phyloP scores from a whole-genome alignment of 2,888 invertebrate species.

The Ferdinandea cuprea region DNA sequence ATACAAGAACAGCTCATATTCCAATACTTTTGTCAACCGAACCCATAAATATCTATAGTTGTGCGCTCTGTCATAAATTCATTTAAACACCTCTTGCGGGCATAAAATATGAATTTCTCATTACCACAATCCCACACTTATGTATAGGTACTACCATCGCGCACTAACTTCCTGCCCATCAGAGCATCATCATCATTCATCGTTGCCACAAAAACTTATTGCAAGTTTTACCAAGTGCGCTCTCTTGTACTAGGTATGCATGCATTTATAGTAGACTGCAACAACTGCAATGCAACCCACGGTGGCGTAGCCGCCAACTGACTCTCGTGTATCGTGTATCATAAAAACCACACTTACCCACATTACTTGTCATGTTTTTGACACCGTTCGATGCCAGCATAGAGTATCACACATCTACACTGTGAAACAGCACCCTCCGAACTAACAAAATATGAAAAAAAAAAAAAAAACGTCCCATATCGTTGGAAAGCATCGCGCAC shows the following conservation, averaged over 20 bases:
- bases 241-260: not conserved
- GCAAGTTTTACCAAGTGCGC: slow-evolving; percentile 14
- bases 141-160: no score
- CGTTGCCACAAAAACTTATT: slow-evolving; percentile 59
- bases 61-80: slow-evolving; percentile 44
- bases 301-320: slow-evolving; percentile 58
- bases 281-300: slow-evolving; percentile 41
- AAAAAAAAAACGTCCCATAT: slow-evolving; percentile 45
- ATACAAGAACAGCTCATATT: no score
- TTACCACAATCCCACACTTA: slow-evolving; percentile 71
- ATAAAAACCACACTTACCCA: slow-evolving; percentile 74
- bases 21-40: slow-evolving; percentile 37
- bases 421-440: slow-evolving; percentile 49
- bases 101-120: slow-evolving; percentile 68
- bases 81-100: slow-evolving; percentile 44
- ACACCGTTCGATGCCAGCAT: slow-evolving; percentile 67
- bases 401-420: slow-evolving; percentile 31
- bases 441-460: slow-evolving; percentile 19
- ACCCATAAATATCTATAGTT: slow-evolving; percentile 47
- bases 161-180: slow-evolving; percentile 41
- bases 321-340: slow-evolving; percentile 62
- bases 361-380: slow-evolving; percentile 73
- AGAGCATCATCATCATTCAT: slow-evolving; percentile 66
- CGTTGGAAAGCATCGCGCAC: slow-evolving; percentile 66
- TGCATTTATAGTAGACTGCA: not conserved